Evolutionary conservation across 92 coral and sea anemone species (phyloP).

Genomic region (Epizoanthus scotinus): DNA sequence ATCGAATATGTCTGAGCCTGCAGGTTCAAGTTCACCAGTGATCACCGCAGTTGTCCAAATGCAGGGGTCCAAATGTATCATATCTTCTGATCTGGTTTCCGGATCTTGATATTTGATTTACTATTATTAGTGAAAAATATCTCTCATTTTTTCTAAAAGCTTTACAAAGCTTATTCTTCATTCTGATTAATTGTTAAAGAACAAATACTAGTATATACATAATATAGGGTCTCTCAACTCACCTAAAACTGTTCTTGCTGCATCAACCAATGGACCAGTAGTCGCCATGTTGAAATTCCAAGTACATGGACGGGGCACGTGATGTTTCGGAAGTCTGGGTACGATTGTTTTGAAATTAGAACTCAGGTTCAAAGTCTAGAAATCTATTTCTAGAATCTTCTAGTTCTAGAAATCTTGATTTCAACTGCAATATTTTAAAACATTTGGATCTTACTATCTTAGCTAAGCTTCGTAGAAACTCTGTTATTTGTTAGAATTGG

Average conservation of each 20-base stretch:
- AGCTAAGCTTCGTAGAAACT: neutral
- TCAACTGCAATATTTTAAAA: neutral
- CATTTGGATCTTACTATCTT: neutral
- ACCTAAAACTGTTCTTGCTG: constrained; percentile 34
- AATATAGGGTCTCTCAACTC: neutral
- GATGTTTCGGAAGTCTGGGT: constrained; percentile 9
- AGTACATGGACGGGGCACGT: neutral
- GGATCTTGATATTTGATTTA: too few relatives aligned
- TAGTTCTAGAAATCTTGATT: neutral
- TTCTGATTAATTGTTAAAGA: too few relatives aligned
- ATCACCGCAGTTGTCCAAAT: too few relatives aligned
- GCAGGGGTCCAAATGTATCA: too few relatives aligned
- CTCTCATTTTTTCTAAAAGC: too few relatives aligned
- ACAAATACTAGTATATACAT: too few relatives aligned
- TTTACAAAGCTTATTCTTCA: too few relatives aligned
- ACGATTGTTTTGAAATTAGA: constrained; percentile 17
- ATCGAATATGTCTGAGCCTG: too few relatives aligned
- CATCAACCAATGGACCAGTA: constrained; percentile 26
- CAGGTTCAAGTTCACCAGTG: too few relatives aligned
- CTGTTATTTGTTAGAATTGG: neutral
- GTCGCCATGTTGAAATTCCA: constrained; percentile 32
- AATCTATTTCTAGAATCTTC: neutral
- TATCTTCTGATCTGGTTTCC: too few relatives aligned
- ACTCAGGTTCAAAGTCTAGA: constrained; percentile 25
- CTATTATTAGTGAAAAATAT: too few relatives aligned